These are phyloP conservation scores for Anhinga anhinga DNA, from an alignment of 2,113 vertebrate species.

Conservation along the genomic window DNA sequence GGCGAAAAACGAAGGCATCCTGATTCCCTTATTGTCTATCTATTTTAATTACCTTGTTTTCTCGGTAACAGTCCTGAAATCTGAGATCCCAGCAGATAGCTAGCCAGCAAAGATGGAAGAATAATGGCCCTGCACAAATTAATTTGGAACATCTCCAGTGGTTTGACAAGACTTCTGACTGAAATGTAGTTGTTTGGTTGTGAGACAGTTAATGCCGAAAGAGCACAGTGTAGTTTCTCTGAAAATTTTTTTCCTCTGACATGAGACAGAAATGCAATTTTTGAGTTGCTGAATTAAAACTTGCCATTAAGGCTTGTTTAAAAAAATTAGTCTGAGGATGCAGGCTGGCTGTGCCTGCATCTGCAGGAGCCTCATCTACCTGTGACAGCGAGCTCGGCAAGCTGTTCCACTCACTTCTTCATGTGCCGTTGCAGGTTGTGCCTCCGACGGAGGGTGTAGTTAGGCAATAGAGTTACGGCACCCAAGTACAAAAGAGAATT, in stretches of 20 bases:
- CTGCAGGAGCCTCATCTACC: background rate
- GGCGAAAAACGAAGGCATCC: background rate
- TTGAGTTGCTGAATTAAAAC: background rate
- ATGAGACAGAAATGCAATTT: background rate
- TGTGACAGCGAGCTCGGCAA: accelerated
- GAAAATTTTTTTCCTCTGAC: accelerated
- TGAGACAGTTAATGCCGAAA: background rate
- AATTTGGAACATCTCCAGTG: background rate
- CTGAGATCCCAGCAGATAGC: background rate
- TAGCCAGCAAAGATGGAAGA: background rate
- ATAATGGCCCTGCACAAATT: background rate
- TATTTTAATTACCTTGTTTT: background rate
- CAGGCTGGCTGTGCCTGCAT: background rate
- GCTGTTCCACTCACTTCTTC: background rate
- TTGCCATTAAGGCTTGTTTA: background rate
- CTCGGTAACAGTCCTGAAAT: background rate
- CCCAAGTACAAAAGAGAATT: background rate
- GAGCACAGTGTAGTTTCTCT: background rate
- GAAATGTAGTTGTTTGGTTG: background rate
- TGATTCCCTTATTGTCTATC: background rate
- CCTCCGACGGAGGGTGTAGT: accelerated
- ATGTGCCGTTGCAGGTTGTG: background rate
- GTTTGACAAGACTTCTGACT: background rate
- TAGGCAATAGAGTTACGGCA: background rate
- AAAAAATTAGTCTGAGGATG: background rate